Percentiles rank a stretch among this genome's conserved stretches.
Conservation (phyloP, 2,797 vertebrate species). For the Sebastes matsubarae region DNA sequence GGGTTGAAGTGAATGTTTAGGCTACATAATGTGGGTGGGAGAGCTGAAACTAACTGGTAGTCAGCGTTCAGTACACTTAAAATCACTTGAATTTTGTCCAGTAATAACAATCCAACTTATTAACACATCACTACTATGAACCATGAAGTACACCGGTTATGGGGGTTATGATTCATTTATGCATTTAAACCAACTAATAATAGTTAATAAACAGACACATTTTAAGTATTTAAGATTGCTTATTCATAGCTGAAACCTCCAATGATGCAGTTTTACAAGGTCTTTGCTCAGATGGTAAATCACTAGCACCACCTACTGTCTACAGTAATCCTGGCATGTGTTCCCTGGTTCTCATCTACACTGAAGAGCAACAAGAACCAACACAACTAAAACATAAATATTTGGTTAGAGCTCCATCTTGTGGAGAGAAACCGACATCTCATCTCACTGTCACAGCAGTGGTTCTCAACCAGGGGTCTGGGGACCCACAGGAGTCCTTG, state of each 20-base stretch:
- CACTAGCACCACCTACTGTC: slow-evolving; percentile 68
- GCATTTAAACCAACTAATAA: neutral
- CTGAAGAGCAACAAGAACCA: neutral
- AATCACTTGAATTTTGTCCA: neutral
- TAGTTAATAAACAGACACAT: slow-evolving; percentile 1
- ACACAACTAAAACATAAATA: neutral
- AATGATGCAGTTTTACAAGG: neutral
- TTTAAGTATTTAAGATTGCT: neutral
- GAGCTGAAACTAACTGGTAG: neutral
- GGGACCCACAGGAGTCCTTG: too few relatives aligned
- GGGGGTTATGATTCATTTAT: neutral
- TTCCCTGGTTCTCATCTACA: neutral
- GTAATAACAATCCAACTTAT: neutral
- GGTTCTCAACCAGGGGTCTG: too few relatives aligned
- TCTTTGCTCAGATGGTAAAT: neutral
- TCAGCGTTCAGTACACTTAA: neutral
- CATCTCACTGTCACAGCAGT: neutral
- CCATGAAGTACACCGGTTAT: neutral
- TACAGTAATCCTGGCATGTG: too few relatives aligned
- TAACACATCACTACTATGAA: neutral
- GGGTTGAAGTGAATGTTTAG: neutral
- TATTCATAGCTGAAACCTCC: slow-evolving; percentile 2
- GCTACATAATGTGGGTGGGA: neutral
- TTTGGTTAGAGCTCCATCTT: slow-evolving; percentile 54
- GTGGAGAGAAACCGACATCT: slow-evolving; percentile 14